Conservation (phyloP, 2,113 vertebrate species). For the Peucedramus taeniatus region DNA sequence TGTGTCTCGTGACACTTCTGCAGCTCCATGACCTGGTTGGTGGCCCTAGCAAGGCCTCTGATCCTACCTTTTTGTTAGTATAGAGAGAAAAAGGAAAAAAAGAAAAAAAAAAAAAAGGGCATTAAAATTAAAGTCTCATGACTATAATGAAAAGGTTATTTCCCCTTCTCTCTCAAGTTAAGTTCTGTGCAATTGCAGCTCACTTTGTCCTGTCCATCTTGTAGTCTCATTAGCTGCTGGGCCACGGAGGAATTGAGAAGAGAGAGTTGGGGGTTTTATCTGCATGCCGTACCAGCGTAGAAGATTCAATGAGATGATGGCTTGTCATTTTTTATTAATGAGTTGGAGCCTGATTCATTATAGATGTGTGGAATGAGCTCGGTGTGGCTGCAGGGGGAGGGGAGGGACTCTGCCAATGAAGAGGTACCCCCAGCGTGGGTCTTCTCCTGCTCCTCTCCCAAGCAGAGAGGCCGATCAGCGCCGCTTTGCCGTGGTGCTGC, state of each 20-base stretch:
- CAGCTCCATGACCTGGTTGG: neutral
- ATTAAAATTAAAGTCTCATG: conserved; percentile 45
- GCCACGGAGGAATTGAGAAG: conserved; percentile 58
- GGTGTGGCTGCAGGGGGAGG: conserved; percentile 28
- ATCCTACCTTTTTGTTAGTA: conserved; percentile 44
- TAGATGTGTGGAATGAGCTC: conserved; percentile 71
- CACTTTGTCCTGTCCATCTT: conserved; percentile 47
- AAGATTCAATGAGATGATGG: conserved; percentile 70
- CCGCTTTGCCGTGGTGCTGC: neutral
- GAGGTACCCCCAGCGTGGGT: neutral
- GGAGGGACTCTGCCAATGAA: neutral
- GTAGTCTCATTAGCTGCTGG: conserved; percentile 62
- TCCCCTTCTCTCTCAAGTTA: conserved; percentile 20
- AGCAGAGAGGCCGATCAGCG: neutral
- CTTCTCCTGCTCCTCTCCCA: neutral
- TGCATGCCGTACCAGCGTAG: conserved; percentile 25
- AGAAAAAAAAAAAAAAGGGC: neutral
- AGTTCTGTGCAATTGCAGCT: conserved; percentile 15
- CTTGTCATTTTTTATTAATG: conserved; percentile 81
- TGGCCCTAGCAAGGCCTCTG: conserved; percentile 6
- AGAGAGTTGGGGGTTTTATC: conserved; percentile 49
- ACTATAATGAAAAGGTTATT: conserved; percentile 55
- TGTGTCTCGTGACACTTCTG: neutral
- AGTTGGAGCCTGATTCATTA: conserved; percentile 74
- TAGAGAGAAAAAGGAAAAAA: neutral